These are phyloP conservation scores for Trichonephila inaurata DNA, from an alignment of 1,140 invertebrate genomes.

Conservation along the genomic window DNA sequence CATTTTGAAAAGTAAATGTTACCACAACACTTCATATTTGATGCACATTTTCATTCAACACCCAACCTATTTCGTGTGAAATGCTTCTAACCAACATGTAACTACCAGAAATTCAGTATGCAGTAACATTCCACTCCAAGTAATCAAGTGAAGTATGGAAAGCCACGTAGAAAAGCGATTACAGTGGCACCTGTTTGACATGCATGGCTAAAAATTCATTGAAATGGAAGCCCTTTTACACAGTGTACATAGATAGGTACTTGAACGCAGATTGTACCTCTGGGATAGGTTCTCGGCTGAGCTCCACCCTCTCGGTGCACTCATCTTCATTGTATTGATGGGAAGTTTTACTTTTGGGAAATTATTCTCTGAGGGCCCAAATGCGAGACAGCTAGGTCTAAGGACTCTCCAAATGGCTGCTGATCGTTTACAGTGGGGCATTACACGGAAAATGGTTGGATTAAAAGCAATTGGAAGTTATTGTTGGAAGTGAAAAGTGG, in stretches of 20 bases:
- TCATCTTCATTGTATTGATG: conserved; percentile 50
- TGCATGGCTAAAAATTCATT: conserved; percentile 45
- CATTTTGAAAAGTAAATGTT: too few relatives aligned
- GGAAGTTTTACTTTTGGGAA: neutral
- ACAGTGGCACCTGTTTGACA: conserved; percentile 50
- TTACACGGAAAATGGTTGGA: conserved; percentile 29
- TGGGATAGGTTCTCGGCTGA: neutral
- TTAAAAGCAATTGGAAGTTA: conserved; percentile 25
- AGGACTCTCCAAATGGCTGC: conserved; percentile 20
- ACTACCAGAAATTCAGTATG: too few relatives aligned
- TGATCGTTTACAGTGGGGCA: conserved; percentile 11
- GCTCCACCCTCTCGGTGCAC: conserved; percentile 38
- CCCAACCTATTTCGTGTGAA: too few relatives aligned
- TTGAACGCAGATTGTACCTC: conserved; percentile 14
- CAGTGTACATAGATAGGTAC: conserved; percentile 21
- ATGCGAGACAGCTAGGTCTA: neutral
- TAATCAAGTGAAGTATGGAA: conserved; percentile 23
- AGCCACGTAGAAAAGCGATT: conserved; percentile 7
- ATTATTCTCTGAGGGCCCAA: conserved; percentile 9
- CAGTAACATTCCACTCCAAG: neutral
- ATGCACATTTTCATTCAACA: too few relatives aligned
- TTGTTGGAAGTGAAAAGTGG: conserved; percentile 12
- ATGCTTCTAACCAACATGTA: too few relatives aligned
- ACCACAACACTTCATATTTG: too few relatives aligned
- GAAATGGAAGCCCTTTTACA: conserved; percentile 24